Base-by-base conservation (phyloP, 2,797 vertebrate genomes). In the Xiphophorus birchmanni region DNA sequence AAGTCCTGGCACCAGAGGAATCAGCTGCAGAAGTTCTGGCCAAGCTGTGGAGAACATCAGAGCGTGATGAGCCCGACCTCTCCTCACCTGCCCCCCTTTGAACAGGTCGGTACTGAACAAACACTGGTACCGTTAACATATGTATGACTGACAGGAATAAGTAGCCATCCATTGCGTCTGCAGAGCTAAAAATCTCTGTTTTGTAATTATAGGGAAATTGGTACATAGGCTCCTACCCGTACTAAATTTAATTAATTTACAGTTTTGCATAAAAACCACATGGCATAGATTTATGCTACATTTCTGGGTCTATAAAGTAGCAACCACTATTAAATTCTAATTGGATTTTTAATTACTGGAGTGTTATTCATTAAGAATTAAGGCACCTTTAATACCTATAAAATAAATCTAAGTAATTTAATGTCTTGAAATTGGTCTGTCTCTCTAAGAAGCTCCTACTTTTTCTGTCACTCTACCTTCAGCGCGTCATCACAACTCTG, bases 1-100 rank as follows among this genome's bases (percentile, higher is more conserved):
- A 96, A 95, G 91, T 96, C 94, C 17, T 98, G 97, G 97, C 97
- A 97, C 4, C 95, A 97, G 88, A 95, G 96, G 44, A 96, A 95
- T 75, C 96, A 96, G 47, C 78, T 94, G 44, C 94, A 94, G 11
- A 95, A 91, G 80, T 73, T 92, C 0, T 87, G 90, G 29, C 93
- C 95, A 0, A 87, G 85, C 80, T 94, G 95, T 0, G 72, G 93
- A 45, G 95, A 97, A 76, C 93, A 96, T 76, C 96, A 96, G 37
- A 88, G 92, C 1, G 32, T 95, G 23, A 94, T 82, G 26, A 95
- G 93, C 78, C 90, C 95, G 3, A 88, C 90, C 0, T 94, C 93
- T 2, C 90, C 93, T 78, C 93, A 95, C 71, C 81, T 93, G 72
- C 95, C 93, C 4, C 79, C 91, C 1, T 96, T 96, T 47, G 90